These are phyloP conservation scores for Oreochromis grahami DNA, from an alignment of 2,797 vertebrate species.

Conservation along the genomic window DNA sequence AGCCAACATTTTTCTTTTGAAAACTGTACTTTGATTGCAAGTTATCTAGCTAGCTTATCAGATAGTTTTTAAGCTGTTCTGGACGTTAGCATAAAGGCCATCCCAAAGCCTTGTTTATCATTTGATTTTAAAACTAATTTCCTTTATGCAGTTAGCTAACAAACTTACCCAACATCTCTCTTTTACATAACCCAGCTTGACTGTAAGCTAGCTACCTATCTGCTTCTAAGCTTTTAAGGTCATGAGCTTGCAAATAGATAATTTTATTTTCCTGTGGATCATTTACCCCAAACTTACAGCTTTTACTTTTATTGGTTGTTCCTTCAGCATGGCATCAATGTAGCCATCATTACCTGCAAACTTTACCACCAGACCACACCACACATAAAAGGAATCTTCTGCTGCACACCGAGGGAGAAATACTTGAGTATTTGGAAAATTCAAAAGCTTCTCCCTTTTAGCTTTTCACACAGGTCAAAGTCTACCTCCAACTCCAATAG, in stretches of 20 bases:
- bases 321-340: background rate
- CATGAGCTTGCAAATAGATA: background rate
- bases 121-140: background rate
- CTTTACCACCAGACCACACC: background rate
- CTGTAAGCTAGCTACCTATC: background rate
- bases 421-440: background rate
- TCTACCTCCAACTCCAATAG: slow-evolving; percentile 53
- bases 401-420: background rate
- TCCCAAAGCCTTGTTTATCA: background rate
- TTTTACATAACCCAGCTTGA: background rate
- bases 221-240: background rate
- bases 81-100: slow-evolving; percentile 1
- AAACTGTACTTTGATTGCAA: background rate
- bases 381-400: background rate
- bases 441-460: background rate
- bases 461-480: slow-evolving; percentile 22
- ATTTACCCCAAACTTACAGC: background rate
- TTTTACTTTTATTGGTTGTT: background rate
- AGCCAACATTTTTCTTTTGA: background rate
- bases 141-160: background rate
- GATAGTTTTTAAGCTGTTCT: background rate
- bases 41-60: background rate
- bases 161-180: background rate
- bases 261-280: background rate
- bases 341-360: background rate